A percentile compares a stretch with the other conserved stretches of the same genome.
These are phyloP conservation scores for Stegastes partitus DNA, from an alignment of 2,113 vertebrate species.

Conservation along the genomic window DNA sequence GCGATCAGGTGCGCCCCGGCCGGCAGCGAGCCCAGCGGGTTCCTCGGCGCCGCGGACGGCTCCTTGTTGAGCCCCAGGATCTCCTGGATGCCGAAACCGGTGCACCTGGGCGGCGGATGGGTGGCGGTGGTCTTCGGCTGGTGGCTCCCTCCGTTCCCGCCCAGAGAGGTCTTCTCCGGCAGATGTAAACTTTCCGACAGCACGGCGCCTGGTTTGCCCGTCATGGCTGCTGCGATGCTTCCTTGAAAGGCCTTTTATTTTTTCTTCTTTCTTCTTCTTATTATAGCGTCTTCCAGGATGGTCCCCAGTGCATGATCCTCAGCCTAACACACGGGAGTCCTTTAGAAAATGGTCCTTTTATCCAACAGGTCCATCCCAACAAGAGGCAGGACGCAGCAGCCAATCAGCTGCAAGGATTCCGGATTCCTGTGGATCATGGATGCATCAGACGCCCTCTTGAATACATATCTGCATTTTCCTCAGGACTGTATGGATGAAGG, in stretches of 20 bases:
- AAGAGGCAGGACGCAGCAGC: conserved; percentile 91
- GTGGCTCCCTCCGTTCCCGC: conserved; percentile 75
- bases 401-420: conserved; percentile 90
- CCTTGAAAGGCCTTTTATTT: conserved; percentile 51
- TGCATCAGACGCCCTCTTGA: conserved; percentile 73
- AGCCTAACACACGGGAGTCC: conserved; percentile 88
- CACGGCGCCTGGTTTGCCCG: conserved; percentile 92
- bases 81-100: conserved; percentile 98
- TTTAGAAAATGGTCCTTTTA: conserved; percentile 95
- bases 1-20: conserved; percentile 92
- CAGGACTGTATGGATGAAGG: conserved; percentile 44
- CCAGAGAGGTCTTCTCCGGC: conserved; percentile 83
- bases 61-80: conserved; percentile 98
- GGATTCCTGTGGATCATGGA: conserved; percentile 90
- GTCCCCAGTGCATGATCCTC: conserved; percentile 92
- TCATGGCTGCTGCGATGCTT: conserved; percentile 88
- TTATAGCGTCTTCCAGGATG: conserved; percentile 65
- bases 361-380: conserved; percentile 96
- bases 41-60: conserved; percentile 88
- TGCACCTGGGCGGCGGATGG: conserved; percentile 90
- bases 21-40: conserved; percentile 88
- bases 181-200: conserved; percentile 87
- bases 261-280: too few relatives aligned
- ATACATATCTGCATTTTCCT: conserved; percentile 71
- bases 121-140: conserved; percentile 77